phyloP scores from a whole-genome alignment of 2,113 vertebrate genomes.

The Meleagris gallopavo region DNA sequence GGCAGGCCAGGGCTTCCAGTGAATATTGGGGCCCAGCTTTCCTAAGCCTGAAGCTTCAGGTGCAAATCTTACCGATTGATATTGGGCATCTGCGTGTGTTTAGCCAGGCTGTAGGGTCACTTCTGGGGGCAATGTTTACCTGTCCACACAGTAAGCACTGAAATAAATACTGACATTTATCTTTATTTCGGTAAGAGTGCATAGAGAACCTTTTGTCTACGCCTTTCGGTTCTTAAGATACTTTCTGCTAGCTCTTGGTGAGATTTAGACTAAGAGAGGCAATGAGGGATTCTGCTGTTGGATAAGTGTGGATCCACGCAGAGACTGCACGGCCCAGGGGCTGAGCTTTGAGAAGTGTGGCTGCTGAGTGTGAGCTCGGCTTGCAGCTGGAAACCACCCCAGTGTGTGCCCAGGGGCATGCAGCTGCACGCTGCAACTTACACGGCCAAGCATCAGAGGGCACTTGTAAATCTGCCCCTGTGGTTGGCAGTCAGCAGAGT shows the following conservation, averaged over 20 bases:
- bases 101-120: not conserved
- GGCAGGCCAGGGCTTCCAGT: not conserved
- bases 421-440: rapidly evolving
- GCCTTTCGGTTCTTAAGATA: not conserved
- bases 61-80: not conserved
- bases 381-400: rapidly evolving
- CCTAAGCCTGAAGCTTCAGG: not conserved
- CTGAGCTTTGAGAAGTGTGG: rapidly evolving
- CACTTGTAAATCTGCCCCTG: rapidly evolving
- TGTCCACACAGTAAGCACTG: not conserved
- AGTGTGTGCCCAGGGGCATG: rapidly evolving
- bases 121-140: not conserved
- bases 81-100: not conserved
- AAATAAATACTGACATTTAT: not conserved
- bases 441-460: rapidly evolving
- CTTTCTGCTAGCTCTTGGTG: not conserved
- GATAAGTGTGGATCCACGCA: not conserved
- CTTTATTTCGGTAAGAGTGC: not conserved
- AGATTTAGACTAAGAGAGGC: not conserved
- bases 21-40: not conserved
- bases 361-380: rapidly evolving
- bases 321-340: not conserved
- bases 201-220: not conserved
- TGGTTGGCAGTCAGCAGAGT: rapidly evolving
- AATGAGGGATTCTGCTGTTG: not conserved